These are phyloP conservation scores for Chaetophractus vellerosus DNA, from an alignment of 2,797 vertebrate species.

Conservation along the genomic window DNA sequence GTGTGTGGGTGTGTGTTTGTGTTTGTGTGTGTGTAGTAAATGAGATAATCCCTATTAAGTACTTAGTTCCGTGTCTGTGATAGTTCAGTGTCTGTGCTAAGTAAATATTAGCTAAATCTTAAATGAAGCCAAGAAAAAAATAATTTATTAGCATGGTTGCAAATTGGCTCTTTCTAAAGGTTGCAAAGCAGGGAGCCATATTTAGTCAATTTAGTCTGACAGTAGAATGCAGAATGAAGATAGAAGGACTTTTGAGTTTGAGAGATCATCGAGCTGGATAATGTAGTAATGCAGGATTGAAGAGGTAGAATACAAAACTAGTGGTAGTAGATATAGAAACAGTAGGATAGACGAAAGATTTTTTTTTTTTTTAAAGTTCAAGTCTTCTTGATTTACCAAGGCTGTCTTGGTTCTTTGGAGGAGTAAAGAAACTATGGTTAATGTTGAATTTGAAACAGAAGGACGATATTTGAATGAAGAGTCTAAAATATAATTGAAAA, in stretches of 20 bases:
- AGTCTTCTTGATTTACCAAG: neutral
- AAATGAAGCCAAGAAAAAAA: conserved; percentile 13
- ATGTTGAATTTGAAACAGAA: conserved; percentile 11
- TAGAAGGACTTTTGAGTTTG: neutral
- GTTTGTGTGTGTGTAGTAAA: neutral
- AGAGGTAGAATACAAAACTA: neutral
- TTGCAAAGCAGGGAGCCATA: neutral
- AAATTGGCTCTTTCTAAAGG: conserved; percentile 27
- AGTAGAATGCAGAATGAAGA: neutral
- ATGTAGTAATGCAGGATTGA: neutral
- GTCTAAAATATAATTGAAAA: neutral
- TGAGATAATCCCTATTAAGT: neutral
- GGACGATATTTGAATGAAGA: neutral
- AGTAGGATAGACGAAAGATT: neutral
- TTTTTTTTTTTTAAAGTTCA: neutral
- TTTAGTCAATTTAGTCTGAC: neutral
- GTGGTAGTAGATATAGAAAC: neutral
- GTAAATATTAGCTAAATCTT: conserved; percentile 49
- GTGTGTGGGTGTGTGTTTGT: too few species aligned
- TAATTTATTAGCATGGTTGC: neutral
- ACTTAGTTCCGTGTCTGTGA: neutral
- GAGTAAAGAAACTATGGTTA: neutral
- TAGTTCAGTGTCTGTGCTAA: conserved; percentile 7
- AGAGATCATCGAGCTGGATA: neutral
- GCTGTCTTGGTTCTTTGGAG: neutral